A percentile compares a stretch with the other conserved stretches of the same genome.
Conservation (phyloP, 2,888 invertebrate genomes). For the Perithous albicinctus region DNA sequence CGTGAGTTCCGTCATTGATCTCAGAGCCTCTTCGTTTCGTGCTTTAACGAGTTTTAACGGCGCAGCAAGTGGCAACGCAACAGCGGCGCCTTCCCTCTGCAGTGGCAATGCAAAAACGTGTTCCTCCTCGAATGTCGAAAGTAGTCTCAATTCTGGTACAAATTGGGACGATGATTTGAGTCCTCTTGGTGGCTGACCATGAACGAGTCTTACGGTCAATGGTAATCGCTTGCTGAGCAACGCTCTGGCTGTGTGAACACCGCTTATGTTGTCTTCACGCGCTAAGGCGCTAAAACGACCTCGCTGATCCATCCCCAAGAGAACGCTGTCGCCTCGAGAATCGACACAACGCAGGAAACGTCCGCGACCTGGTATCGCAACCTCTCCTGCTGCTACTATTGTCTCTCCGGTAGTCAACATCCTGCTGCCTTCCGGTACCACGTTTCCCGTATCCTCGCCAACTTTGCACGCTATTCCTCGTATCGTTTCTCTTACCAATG, state of each 20-base stretch:
- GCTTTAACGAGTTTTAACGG: constrained; percentile 94
- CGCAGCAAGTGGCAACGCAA: constrained; percentile 94
- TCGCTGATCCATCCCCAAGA: constrained; percentile 94
- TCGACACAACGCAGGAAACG: constrained; percentile 95
- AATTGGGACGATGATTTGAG: constrained; percentile 93
- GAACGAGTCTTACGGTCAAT: constrained; percentile 95
- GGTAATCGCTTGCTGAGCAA: constrained; percentile 95
- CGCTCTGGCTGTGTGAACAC: constrained; percentile 96
- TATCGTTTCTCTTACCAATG: constrained; percentile 92
- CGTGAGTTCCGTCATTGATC: constrained; percentile 88
- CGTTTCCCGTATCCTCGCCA: constrained; percentile 85
- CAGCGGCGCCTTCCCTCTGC: constrained; percentile 91
- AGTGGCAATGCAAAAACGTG: constrained; percentile 93
- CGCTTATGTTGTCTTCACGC: constrained; percentile 96
- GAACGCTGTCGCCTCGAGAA: constrained; percentile 92
- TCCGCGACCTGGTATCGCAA: constrained; percentile 88
- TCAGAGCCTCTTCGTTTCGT: constrained; percentile 92
- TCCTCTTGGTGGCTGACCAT: constrained; percentile 94
- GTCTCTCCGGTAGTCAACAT: constrained; percentile 94
- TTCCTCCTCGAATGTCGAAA: constrained; percentile 95
- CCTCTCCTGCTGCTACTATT: constrained; percentile 91
- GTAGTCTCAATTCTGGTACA: constrained; percentile 92
- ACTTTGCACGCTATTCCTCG: constrained; percentile 87
- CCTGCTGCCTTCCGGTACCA: constrained; percentile 89
- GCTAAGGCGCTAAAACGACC: constrained; percentile 97